These are phyloP conservation scores for Ellobium chinense DNA, from an alignment of 2,888 invertebrate genomes.

Conservation along the genomic window DNA sequence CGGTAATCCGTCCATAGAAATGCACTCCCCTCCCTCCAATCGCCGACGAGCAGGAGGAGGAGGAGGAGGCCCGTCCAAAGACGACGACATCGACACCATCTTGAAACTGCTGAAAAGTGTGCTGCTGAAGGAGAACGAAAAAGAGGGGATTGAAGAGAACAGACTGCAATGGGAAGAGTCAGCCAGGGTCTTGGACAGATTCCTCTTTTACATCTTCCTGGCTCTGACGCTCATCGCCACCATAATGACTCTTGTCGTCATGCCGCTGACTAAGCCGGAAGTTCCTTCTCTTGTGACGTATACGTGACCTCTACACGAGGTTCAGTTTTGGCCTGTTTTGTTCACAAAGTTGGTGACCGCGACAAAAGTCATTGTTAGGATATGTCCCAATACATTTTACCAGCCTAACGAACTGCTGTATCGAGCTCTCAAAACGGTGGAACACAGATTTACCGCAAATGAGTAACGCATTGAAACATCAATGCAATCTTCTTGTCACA, in stretches of 20 bases:
- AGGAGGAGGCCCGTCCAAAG: conserved; percentile 38
- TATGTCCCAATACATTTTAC: too few relatives aligned
- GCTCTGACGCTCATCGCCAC: conserved; percentile 79
- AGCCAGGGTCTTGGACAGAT: conserved; percentile 80
- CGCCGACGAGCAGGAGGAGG: not conserved
- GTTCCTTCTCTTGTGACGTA: conserved; percentile 8
- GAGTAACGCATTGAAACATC: too few relatives aligned
- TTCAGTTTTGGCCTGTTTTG: too few relatives aligned
- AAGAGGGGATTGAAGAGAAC: conserved; percentile 57
- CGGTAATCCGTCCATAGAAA: not conserved
- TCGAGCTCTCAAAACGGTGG: too few relatives aligned
- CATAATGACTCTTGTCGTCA: conserved; percentile 79
- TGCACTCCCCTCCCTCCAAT: not conserved
- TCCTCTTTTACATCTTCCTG: conserved; percentile 81
- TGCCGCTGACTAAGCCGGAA: conserved; percentile 73
- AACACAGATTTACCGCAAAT: too few relatives aligned
- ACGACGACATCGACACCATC: conserved; percentile 62
- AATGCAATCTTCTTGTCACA: too few relatives aligned
- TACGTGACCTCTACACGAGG: not conserved
- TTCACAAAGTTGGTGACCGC: too few relatives aligned
- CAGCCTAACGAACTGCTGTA: too few relatives aligned
- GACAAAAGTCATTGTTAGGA: too few relatives aligned
- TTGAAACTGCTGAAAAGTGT: conserved; percentile 62
- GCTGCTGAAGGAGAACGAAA: conserved; percentile 65
- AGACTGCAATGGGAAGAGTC: conserved; percentile 77